Base-by-base conservation (phyloP, 2,113 vertebrate species). In the Rhinichthys klamathensis region DNA sequence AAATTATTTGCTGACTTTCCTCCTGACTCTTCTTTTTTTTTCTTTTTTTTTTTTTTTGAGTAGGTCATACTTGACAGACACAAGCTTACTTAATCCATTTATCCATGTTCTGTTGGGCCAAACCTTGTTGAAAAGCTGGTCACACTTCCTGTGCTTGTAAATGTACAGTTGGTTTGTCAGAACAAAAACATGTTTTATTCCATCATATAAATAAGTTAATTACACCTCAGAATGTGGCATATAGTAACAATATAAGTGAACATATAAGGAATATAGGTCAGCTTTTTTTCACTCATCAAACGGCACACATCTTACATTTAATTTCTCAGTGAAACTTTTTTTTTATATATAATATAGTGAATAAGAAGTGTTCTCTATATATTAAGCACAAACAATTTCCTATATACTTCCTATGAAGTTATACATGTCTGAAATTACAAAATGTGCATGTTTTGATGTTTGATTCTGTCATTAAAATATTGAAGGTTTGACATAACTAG, bases 1-100 rank as follows among this genome's bases (percentile, higher is more conserved):
- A 84, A 93, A 93, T 90, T 92, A 88, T 93, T 88, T 91, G 92
- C 91, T 93, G 93, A 92, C 8, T 10, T 7, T 86, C 58, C 69
- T 67, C 44, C 10, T 12, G 46, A 23, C 25, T 76, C 18, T 51
- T 27, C 3, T 25, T 25, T 46, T 49, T 3, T 11, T 44, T 49
- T n/a, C n/a, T 21, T 21, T 30, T 15, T 16, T 7, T n/a, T 74
- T 87, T 70, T 2, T 75, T 2, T 10, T 23, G 0, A 3, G 7
- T 1, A 1, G 0, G 65, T 69, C 8, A 21, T 69, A 10, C 3
- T 38, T 21, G 18, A 67, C 63, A 67, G 63, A 25, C 58, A 58
- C 21, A 38, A 21, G 32, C 1, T 67, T 69, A 9, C 3, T 18
- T 3, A 0, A 18, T 35, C 25, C 1, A 67, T 67, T 67, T 1